Conservation (phyloP, 2,113 vertebrate species). For the Potamarius usumacintae region DNA sequence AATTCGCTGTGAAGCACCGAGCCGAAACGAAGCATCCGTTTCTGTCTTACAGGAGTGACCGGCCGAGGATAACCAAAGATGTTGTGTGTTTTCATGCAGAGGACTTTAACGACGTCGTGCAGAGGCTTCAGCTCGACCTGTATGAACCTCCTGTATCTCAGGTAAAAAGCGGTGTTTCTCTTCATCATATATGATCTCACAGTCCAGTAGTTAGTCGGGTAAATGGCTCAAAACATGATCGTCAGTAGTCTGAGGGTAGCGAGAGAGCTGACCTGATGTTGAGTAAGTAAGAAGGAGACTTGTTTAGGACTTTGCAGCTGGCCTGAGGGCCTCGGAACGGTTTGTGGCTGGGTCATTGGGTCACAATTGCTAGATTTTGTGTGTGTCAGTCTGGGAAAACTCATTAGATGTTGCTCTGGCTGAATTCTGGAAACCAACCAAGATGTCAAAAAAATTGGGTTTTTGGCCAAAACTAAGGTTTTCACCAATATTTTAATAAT, state of each 20-base stretch:
- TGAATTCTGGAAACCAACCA: neutral
- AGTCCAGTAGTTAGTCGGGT: neutral
- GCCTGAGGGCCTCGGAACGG: neutral
- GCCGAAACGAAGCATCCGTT: neutral
- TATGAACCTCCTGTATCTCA: slow-evolving; percentile 97
- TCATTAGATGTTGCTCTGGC: neutral
- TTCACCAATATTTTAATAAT: neutral
- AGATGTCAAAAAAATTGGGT: neutral
- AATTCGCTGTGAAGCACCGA: neutral
- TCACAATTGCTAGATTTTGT: neutral
- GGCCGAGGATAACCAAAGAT: slow-evolving; percentile 96
- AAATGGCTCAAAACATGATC: neutral
- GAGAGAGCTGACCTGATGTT: neutral
- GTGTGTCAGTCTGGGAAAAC: neutral
- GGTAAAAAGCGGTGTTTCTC: slow-evolving; percentile 67
- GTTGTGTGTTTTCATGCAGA: slow-evolving; percentile 97
- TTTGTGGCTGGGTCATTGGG: neutral
- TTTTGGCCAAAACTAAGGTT: too few species aligned
- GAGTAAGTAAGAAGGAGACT: neutral
- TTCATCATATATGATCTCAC: too few species aligned
- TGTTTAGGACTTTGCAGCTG: neutral
- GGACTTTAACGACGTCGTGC: slow-evolving; percentile 95
- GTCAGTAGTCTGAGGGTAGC: neutral
- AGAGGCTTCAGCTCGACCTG: slow-evolving; percentile 92
- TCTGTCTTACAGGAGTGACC: slow-evolving; percentile 77